Evolutionary conservation across 2,888 invertebrate genomes (phyloP).

Genomic region (Thyatira batis): DNA sequence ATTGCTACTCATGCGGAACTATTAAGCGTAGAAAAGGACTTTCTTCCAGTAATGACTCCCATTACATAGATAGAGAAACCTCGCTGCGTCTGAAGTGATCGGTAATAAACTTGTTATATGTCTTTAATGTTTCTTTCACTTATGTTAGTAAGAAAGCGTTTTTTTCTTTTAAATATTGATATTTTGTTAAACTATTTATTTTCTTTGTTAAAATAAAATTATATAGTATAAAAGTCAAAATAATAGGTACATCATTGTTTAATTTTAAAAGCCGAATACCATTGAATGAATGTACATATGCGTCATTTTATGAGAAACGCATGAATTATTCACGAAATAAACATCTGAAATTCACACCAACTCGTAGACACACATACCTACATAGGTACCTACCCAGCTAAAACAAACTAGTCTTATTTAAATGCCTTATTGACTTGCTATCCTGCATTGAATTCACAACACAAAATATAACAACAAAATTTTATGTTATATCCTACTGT

Average conservation of each 20-base stretch:
- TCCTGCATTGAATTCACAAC: neutral
- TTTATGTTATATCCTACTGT: too few species aligned
- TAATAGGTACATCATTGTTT: too few species aligned
- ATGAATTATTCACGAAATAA: too few species aligned
- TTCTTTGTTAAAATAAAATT: neutral
- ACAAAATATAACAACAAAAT: neutral
- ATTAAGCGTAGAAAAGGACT: constrained; percentile 38
- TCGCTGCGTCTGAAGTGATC: constrained; percentile 18
- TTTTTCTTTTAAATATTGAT: too few species aligned
- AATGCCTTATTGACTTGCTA: neutral
- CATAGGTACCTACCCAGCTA: too few species aligned
- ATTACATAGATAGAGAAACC: constrained; percentile 38
- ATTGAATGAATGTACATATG: too few species aligned
- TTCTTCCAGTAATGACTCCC: constrained; percentile 40
- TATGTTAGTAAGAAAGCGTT: neutral
- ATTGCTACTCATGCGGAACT: constrained; percentile 4
- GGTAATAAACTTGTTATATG: neutral
- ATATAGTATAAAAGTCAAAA: too few species aligned
- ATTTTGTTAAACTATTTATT: too few species aligned
- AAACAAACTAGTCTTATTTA: neutral
- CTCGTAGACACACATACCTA: neutral
- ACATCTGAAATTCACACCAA: neutral
- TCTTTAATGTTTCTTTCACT: neutral
- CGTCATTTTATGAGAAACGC: too few species aligned
- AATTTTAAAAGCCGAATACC: too few species aligned